Evolutionary conservation across 2,888 invertebrate species (phyloP), one percentile per base, ranked within the genome.

Genomic region (Cheilosia vernalis): DNA sequence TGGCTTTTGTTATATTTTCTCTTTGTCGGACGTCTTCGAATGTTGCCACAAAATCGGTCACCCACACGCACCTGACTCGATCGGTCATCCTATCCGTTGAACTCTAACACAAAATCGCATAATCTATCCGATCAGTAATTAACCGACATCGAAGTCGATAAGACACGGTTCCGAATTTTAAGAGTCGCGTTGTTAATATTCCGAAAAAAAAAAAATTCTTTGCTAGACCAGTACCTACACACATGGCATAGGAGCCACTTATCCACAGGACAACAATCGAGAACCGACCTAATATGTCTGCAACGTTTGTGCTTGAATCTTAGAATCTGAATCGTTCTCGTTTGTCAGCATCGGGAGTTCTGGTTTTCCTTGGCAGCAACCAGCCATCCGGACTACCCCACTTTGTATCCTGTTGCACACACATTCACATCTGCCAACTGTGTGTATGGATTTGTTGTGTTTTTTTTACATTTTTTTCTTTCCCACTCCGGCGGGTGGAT

Each of bases 331-430:
- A 58, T 19, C 21, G 24, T 66, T 66, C 24, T 66, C 56, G 67
- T 72, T 67, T 73, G 55, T 47, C 40, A 55, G 40, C 53, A 61
- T 9, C 33, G 61, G 60, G 63, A 56, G 61, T 55, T 24, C 21
- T 63, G 40, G 56, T 37, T 53, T 58, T 70, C 55, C 51, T 70
- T 70, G 61, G 27, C n/a, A 66, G 5, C 51, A 55, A 51, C 49
- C 56, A 60, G 27, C 44, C 58, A 51, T 61, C 66, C 72, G 81
- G 72, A 81, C 85, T 81, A 85, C 85, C 80, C 81, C 81, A 85
- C 76, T 76, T 70, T 30, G 42, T 72, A 72, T 85, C 85, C 85
- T 85, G 85, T 85, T 85, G 85, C 85, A 85, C 76, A 85, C 70
- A 85, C 74, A 81, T 81, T 81, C 76, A 76, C 70, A 80, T 76